A percentile compares a stretch with the other conserved stretches of the same genome.
Conservation (phyloP, 1,140 invertebrate genomes). For the Antheraea mylitta region DNA sequence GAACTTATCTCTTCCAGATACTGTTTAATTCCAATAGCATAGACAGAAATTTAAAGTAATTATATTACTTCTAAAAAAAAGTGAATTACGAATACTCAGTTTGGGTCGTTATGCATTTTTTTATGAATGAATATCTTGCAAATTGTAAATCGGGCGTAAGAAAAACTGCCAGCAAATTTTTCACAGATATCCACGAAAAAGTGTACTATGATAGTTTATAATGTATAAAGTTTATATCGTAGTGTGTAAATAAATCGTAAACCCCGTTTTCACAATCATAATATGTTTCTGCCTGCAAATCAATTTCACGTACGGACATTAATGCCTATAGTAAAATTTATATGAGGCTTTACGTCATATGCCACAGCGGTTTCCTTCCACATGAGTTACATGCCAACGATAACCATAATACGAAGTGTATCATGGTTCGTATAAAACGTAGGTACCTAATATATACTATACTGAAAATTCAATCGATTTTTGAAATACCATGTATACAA, state of each 20-base stretch:
- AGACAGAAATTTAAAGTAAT: too few species aligned
- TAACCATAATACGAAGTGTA: slow-evolving; percentile 32
- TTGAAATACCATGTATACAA: too few species aligned
- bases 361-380: slow-evolving; percentile 58
- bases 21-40: neutral
- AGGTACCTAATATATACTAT: neutral
- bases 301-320: slow-evolving; percentile 78
- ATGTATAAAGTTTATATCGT: slow-evolving; percentile 66
- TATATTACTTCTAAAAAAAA: too few species aligned
- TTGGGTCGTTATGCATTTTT: too few species aligned
- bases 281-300: slow-evolving; percentile 78
- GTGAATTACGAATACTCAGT: too few species aligned
- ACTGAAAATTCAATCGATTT: too few species aligned
- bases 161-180: slow-evolving; percentile 31
- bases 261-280: slow-evolving; percentile 78
- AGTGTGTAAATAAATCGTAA: slow-evolving; percentile 78
- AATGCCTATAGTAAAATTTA: slow-evolving; percentile 78
- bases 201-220: slow-evolving; percentile 62
- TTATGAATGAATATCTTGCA: slow-evolving; percentile 12
- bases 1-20: neutral
- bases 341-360: slow-evolving; percentile 72
- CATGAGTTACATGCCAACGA: slow-evolving; percentile 52
- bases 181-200: slow-evolving; percentile 35
- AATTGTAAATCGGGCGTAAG: neutral
- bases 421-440: slow-evolving; percentile 24